A percentile compares a stretch with the other conserved stretches of the same genome.
Evolutionary conservation across 2,113 vertebrate species (phyloP).

Genomic region (Thomomys bottae): DNA sequence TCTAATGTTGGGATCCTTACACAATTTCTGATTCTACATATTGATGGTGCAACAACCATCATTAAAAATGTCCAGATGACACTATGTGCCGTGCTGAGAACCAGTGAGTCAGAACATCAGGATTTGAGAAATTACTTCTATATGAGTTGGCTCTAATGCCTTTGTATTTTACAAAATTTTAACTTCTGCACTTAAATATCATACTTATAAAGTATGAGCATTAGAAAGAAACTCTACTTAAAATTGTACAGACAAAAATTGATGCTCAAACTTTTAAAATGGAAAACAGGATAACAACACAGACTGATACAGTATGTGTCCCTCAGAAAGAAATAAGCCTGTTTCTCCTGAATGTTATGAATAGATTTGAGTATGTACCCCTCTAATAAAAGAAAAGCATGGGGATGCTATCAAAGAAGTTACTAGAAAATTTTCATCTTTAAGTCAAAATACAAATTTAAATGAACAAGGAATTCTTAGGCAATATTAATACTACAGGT

Average conservation of each 20-base stretch:
- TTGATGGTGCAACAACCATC: neutral
- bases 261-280: neutral
- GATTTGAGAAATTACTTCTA: slow-evolving; percentile 5
- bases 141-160: neutral
- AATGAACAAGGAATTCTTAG: neutral
- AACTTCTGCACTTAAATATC: neutral
- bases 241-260: neutral
- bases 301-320: neutral
- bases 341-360: neutral
- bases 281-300: neutral
- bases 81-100: neutral
- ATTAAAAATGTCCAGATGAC: neutral
- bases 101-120: neutral
- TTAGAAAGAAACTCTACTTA: neutral
- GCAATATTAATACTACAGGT: neutral
- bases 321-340: neutral
- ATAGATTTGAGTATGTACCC: neutral
- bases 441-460: slow-evolving; percentile 43
- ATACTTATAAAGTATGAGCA: neutral
- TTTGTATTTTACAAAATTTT: neutral
- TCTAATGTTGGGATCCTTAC: neutral
- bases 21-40: neutral
- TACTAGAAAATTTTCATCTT: slow-evolving; percentile 21
- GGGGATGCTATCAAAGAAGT: neutral
- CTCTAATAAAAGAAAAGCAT: neutral